A percentile compares a stretch with the other conserved stretches of the same genome.
phyloP scores from a whole-genome alignment of 1,140 invertebrate species.

The Globodera rostochiensis region DNA sequence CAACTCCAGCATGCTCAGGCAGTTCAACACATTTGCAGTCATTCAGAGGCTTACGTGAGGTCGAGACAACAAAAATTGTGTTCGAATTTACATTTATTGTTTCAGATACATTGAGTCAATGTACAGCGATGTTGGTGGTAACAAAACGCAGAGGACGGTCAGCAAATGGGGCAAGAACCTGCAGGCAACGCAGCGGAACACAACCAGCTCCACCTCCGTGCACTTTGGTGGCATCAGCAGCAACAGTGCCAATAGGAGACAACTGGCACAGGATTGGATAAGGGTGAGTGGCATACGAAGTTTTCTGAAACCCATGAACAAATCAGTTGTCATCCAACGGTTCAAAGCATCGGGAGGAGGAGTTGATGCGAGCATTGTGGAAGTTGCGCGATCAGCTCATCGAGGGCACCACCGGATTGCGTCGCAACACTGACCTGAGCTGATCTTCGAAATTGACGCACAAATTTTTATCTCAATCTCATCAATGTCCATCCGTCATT shows the following conservation, averaged over 20 bases:
- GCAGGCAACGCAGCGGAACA: constrained; percentile 8
- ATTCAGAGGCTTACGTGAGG: constrained; percentile 28
- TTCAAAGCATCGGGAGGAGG: constrained; percentile 13
- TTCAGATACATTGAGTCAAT: constrained; percentile 27
- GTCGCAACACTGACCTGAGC: no score
- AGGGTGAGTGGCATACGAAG: background rate
- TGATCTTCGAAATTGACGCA: background rate
- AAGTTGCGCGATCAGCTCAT: constrained; percentile 24
- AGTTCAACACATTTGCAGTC: background rate
- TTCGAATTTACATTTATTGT: background rate
- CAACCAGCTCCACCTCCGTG: background rate
- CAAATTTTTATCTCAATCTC: background rate
- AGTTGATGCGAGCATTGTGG: constrained; percentile 23
- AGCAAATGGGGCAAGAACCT: constrained; percentile 30
- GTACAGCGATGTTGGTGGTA: background rate
- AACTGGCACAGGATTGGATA: constrained; percentile 22
- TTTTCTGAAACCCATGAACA: background rate
- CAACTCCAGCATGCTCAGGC: no score
- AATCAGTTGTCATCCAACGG: constrained; percentile 2
- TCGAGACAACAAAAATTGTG: background rate
- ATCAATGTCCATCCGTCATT: background rate
- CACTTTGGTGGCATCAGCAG: background rate
- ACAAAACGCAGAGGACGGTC: constrained; percentile 7
- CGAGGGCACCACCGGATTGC: constrained; percentile 15
- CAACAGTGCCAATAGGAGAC: background rate